These are phyloP conservation scores for Cryptocheilus praepositus DNA, from an alignment of 2,888 invertebrate genomes.

Conservation along the genomic window DNA sequence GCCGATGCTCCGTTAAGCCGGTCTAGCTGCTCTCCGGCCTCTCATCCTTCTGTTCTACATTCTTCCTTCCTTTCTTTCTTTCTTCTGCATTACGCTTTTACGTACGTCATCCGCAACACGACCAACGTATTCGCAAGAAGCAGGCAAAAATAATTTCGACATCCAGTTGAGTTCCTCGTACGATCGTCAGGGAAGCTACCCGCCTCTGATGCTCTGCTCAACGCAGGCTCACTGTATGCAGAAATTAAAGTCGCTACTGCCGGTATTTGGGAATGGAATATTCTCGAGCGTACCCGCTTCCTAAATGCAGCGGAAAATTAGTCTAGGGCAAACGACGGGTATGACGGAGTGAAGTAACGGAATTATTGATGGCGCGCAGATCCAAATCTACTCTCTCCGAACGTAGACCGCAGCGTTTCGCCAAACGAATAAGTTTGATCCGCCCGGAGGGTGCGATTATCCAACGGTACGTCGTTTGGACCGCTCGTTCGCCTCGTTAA, in stretches of 20 bases:
- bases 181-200: neutral
- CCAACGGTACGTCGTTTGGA: too few relatives aligned
- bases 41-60: slow-evolving; percentile 1
- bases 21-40: slow-evolving; percentile 9
- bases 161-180: slow-evolving; percentile 3
- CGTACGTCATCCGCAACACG: neutral
- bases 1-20: slow-evolving; percentile 26
- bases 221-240: neutral
- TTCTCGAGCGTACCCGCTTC: too few relatives aligned
- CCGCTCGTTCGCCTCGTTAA: neutral
- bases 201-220: neutral
- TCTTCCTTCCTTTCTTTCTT: neutral
- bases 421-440: neutral
- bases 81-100: too few relatives aligned
- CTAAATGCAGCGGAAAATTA: too few relatives aligned
- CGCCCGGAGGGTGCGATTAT: too few relatives aligned
- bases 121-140: neutral
- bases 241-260: neutral
- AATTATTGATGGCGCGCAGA: neutral
- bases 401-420: too few relatives aligned
- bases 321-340: too few relatives aligned
- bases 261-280: neutral
- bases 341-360: neutral
- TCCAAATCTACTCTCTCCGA: neutral
- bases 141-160: slow-evolving; percentile 6